Percentiles rank a stretch among this genome's conserved stretches.
Conservation (phyloP, 1,140 invertebrate species). For the Choristoneura fumiferana region DNA sequence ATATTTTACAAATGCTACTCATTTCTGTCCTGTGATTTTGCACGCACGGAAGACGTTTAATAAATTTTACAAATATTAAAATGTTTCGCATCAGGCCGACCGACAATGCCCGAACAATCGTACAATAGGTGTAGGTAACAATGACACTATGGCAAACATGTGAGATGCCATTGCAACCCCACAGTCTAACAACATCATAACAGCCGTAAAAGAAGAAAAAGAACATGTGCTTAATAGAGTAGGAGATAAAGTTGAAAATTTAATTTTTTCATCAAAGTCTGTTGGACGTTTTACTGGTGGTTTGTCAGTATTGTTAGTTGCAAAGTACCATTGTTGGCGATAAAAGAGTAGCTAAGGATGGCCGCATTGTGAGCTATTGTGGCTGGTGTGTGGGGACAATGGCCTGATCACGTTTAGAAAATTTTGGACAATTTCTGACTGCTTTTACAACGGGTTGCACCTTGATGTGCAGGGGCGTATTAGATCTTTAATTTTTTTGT, state of each 20-base stretch:
- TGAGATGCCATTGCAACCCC: constrained; percentile 44
- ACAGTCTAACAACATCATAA: constrained; percentile 17
- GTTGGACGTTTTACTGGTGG: constrained; percentile 8
- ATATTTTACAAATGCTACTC: constrained; percentile 24
- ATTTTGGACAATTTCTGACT: constrained; percentile 72
- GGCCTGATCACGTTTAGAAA: constrained; percentile 65
- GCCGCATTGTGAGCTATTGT: constrained; percentile 67
- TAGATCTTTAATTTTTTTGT: neutral
- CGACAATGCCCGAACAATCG: constrained; percentile 68
- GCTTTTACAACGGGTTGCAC: constrained; percentile 76
- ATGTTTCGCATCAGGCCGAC: constrained; percentile 70
- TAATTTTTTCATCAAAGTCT: neutral
- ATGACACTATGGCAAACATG: constrained; percentile 74
- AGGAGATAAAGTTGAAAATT: neutral
- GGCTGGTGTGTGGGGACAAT: constrained; percentile 70
- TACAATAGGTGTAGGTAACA: constrained; percentile 73
- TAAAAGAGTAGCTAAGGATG: constrained; percentile 73
- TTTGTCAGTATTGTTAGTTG: constrained; percentile 48
- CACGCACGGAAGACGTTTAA: constrained; percentile 67
- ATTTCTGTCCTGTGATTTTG: constrained; percentile 29
- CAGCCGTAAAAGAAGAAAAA: neutral
- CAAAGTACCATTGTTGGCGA: constrained; percentile 63
- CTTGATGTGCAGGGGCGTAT: constrained; percentile 57
- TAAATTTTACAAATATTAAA: constrained; percentile 78
- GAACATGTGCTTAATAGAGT: neutral